These are phyloP conservation scores for Tricholauxania praeusta DNA, from an alignment of 2,888 invertebrate species.

Conservation along the genomic window DNA sequence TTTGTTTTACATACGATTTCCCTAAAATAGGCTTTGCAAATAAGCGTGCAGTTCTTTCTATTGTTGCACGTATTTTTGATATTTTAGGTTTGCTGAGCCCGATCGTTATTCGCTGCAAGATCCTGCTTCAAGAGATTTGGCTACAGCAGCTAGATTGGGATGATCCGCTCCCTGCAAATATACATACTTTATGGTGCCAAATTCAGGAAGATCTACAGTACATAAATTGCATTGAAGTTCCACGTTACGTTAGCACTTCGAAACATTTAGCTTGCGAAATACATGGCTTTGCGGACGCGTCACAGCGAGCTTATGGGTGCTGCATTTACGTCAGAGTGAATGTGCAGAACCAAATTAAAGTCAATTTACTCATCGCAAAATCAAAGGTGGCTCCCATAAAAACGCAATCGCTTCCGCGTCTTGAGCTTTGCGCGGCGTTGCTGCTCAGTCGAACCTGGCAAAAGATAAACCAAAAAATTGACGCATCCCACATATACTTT, in stretches of 20 bases:
- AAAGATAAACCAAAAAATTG: constrained; percentile 15
- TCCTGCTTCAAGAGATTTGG: constrained; percentile 41
- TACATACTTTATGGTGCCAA: constrained; percentile 25
- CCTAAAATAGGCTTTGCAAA: constrained; percentile 12
- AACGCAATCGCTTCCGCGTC: constrained; percentile 42
- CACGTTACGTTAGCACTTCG: constrained; percentile 25
- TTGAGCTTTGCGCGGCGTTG: constrained; percentile 44
- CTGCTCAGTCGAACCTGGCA: constrained; percentile 37
- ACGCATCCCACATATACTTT: constrained; percentile 21
- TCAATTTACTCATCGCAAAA: constrained; percentile 39
- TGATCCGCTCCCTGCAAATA: constrained; percentile 38
- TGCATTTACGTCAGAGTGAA: constrained; percentile 36
- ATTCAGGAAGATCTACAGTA: constrained; percentile 25
- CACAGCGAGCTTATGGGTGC: constrained; percentile 25
- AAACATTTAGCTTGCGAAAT: constrained; percentile 18
- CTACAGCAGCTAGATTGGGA: constrained; percentile 43
- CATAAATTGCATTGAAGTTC: constrained; percentile 31
- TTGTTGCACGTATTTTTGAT: constrained; percentile 41
- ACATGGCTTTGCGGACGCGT: constrained; percentile 41
- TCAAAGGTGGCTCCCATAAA: constrained; percentile 46
- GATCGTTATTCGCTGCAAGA: constrained; percentile 28
- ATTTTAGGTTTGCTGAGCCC: constrained; percentile 33
- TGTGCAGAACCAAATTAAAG: constrained; percentile 9
- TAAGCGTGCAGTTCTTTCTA: constrained; percentile 31
- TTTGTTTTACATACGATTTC: constrained; percentile 34